Evolutionary conservation across 1,140 invertebrate species (phyloP).

Genomic region (Trissolcus basalis): DNA sequence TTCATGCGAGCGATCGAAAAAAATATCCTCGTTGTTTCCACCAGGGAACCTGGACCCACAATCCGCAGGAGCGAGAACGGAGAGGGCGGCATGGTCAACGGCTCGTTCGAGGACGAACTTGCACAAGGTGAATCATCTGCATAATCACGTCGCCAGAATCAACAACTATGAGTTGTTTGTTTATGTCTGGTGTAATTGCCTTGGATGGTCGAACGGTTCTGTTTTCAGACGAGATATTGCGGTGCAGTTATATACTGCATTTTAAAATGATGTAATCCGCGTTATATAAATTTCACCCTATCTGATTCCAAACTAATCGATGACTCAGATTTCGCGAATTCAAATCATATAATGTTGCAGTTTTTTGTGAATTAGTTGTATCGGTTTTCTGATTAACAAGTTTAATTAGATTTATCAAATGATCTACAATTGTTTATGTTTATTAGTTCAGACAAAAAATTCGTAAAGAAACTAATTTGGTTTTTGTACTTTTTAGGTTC

Average conservation of each 20-base stretch:
- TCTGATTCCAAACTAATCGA: background rate
- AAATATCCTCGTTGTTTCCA: slow-evolving; percentile 95
- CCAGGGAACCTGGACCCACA: slow-evolving; percentile 87
- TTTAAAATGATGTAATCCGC: too few relatives aligned
- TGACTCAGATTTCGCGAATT: background rate
- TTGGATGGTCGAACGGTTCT: background rate
- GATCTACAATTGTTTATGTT: too few relatives aligned
- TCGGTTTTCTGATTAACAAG: too few relatives aligned
- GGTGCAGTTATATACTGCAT: too few relatives aligned
- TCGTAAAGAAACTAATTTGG: too few relatives aligned
- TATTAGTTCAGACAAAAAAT: too few relatives aligned
- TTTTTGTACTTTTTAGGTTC: slow-evolving; percentile 20
- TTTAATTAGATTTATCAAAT: too few relatives aligned
- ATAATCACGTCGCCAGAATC: too few relatives aligned
- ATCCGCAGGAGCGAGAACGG: slow-evolving; percentile 81
- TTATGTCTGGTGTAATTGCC: too few relatives aligned
- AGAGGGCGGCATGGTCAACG: slow-evolving; percentile 80
- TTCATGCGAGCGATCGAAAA: slow-evolving; percentile 96
- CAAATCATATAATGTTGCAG: too few relatives aligned
- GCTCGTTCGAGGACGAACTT: slow-evolving; percentile 71
- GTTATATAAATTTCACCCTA: background rate
- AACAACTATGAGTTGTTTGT: too few relatives aligned
- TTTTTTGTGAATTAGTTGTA: too few relatives aligned
- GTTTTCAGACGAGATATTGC: background rate
- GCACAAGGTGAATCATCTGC: slow-evolving; percentile 35